Evolutionary conservation across 2,888 invertebrate genomes (phyloP), one percentile per base, ranked within the genome.

Genomic region (Ganaspis brasiliensis): DNA sequence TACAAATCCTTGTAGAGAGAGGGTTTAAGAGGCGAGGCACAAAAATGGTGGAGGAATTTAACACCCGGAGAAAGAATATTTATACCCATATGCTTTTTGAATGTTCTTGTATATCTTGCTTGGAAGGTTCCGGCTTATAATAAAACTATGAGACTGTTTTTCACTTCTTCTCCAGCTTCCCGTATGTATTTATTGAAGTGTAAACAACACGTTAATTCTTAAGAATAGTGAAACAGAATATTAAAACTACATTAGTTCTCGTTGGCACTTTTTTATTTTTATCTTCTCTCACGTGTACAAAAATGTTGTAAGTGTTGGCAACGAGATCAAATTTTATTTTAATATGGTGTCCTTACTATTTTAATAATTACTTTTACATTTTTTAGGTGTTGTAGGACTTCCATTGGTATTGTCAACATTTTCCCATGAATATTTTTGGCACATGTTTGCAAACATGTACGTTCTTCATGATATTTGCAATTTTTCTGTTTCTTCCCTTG

Each of bases 361-460:
- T 6, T 73, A 73, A 71, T 76, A 70, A 26, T 21, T 59, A 75
- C 40, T 63, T 73, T 67, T 61, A 57, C 35, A 56, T 57, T 35
- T 73, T 61, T 73, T 5, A 97, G 96, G 93, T 88, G 93, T 94
- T 81, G 92, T 95, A 70, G 97, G 97, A 90, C 93, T 95, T 92
- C 97, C 99, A 3, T 98, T 99, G 98, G 89, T 98, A 72, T 92
- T 98, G 4, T 98, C 98, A n/a, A 96, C 96, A 40, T 99, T 99
- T 92, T 99, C 98, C 87, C 99, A 99, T 91, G 96, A 96, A 87
- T 96, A 96, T 0, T 91, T 95, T 49, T 92, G 97, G 81, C 99
- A 99, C 92, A 93, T 99, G 78, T 95, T 95, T 84, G 95, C 96
- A 73, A 99, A 99, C 92, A 99, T 99, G 99, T 98, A 97, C 92